Evolutionary conservation across 53 echinoderm and acorn worm species (phyloP).

Genomic region (Luidia sarsii): DNA sequence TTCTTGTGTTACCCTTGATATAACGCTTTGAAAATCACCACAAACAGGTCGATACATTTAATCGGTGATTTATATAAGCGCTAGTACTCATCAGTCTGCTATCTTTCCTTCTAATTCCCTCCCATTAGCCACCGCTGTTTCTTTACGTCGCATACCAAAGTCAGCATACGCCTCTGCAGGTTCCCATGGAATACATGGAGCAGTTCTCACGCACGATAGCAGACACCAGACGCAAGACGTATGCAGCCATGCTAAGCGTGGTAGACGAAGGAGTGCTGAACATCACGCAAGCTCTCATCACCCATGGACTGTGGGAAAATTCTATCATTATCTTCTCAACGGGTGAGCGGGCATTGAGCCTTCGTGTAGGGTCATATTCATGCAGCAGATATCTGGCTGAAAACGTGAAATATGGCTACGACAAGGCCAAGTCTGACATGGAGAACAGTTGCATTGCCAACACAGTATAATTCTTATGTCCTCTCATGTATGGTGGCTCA

Average conservation of each 20-base stretch:
- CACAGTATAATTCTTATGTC: too few relatives aligned
- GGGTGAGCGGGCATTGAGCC: conserved; percentile 54
- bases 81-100: too few relatives aligned
- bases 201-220: conserved; percentile 52
- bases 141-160: conserved; percentile 82
- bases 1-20: too few relatives aligned
- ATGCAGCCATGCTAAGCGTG: conserved; percentile 80
- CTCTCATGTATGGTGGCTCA: too few relatives aligned
- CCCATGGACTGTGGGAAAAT: conserved; percentile 70
- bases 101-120: neutral
- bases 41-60: too few relatives aligned
- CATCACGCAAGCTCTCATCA: conserved; percentile 58
- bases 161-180: conserved; percentile 86
- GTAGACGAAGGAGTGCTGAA: conserved; percentile 87
- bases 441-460: too few relatives aligned
- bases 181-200: conserved; percentile 67
- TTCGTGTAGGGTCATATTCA: neutral
- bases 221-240: conserved; percentile 42
- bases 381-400: too few relatives aligned
- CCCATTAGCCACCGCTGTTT: conserved; percentile 69
- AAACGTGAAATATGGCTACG: too few relatives aligned
- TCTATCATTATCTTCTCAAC: conserved; percentile 87
- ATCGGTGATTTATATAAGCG: too few relatives aligned
- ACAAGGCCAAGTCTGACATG: too few relatives aligned
- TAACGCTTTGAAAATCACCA: too few relatives aligned